Evolutionary conservation across 2,113 vertebrate species (phyloP).

Genomic region (Polypterus bichir): DNA sequence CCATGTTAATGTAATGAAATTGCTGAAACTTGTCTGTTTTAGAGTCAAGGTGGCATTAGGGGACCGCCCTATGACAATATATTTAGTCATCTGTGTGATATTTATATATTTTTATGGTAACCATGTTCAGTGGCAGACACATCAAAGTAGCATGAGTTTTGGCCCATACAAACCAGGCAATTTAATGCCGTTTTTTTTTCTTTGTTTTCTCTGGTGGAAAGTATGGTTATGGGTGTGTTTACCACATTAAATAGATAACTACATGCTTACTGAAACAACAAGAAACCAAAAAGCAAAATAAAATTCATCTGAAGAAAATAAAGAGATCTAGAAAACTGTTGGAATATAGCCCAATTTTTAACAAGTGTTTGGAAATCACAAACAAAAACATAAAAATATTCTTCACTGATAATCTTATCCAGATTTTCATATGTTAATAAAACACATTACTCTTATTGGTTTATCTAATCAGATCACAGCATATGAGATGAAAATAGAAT

Average conservation of each 20-base stretch:
- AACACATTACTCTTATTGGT: too few relatives aligned
- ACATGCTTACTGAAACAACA: slow-evolving; percentile 39
- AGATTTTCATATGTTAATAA: too few relatives aligned
- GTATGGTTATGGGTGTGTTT: slow-evolving; percentile 50
- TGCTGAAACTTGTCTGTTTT: too few relatives aligned
- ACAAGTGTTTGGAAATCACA: too few relatives aligned
- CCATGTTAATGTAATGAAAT: too few relatives aligned
- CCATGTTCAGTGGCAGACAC: slow-evolving; percentile 28
- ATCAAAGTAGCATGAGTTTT: slow-evolving; percentile 24
- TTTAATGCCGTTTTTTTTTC: slow-evolving; percentile 22
- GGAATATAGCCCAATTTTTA: too few relatives aligned
- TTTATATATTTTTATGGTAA: slow-evolving; percentile 29
- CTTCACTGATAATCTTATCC: too few relatives aligned
- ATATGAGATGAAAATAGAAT: too few relatives aligned
- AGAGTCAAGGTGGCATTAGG: too few relatives aligned
- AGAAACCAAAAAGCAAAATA: slow-evolving; percentile 27
- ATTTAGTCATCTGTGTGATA: slow-evolving; percentile 34
- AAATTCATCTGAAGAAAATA: slow-evolving; percentile 16
- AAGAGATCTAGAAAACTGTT: too few relatives aligned
- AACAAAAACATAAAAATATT: too few relatives aligned
- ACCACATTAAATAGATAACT: slow-evolving; percentile 43
- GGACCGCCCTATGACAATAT: slow-evolving; percentile 5
- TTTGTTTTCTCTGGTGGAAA: slow-evolving; percentile 48
- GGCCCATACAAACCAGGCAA: slow-evolving; percentile 21
- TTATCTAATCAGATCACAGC: too few relatives aligned